Evolutionary conservation across 2,797 vertebrate genomes (phyloP), one percentile per base, ranked within the genome.

Genomic region (Aphelocoma californica): DNA sequence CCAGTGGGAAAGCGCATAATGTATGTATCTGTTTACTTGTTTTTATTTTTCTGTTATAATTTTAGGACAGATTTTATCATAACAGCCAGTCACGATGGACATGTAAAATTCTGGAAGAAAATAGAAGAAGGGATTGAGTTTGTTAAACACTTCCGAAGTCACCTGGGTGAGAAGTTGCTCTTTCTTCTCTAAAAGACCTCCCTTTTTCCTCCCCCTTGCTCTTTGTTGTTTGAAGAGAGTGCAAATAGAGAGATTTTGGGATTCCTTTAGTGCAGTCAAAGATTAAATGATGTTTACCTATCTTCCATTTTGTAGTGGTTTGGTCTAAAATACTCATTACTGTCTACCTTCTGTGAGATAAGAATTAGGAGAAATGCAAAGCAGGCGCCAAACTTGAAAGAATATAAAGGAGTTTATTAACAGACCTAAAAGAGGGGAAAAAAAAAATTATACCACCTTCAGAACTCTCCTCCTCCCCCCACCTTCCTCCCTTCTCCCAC

Each of bases 51-150:
- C 8, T 92, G 87, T 73, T 81, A 8, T 92, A 50, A 88, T 54
- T 91, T 31, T 94, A 99, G 99, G 97, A 99, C 99, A 84, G 99
- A 99, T 97, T 99, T 99, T 93, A 95, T 99, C 85, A 98, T 99
- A 96, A 99, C 99, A 50, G 99, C 99, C 90, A 99, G 99, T 97
- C 99, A 99, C 40, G 99, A 99, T 71, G 99, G 99, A 31, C 99
- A 99, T 62, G 98, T 99, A 66, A 99, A 99, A 93, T 99, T 99
- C 95, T 99, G 99, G 99, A 99, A 99, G 98, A 99, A 99, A 92
- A 98, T 99, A 93, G 98, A 99, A 44, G 98, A 99, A 88, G 99
- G 99, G 58, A 99, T 99, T 73, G 99, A 99, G 97, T 99, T 99
- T 97, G 99, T 99, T 85, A 99, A 99, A 97, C 99, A 99, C 96